Percentiles rank a stretch among this genome's conserved stretches.
Conservation (phyloP, 2,797 vertebrate genomes). For the Gallinago nigripennis region DNA sequence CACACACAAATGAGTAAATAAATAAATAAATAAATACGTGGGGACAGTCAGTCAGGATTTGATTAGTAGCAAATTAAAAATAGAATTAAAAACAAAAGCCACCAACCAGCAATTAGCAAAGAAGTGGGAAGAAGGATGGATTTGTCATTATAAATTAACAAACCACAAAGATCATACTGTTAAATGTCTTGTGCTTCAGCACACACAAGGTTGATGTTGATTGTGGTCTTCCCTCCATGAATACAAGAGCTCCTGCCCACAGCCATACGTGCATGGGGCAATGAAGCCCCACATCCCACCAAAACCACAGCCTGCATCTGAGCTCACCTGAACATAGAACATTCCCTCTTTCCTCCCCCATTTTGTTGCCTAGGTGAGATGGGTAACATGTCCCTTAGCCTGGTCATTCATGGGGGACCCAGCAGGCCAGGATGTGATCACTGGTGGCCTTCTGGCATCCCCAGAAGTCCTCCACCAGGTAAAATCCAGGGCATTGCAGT, state of each 20-base stretch:
- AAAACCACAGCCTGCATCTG: background rate
- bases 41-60: conserved; percentile 59
- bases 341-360: background rate
- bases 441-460: background rate
- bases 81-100: conserved; percentile 70
- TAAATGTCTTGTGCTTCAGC: background rate
- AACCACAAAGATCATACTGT: conserved; percentile 46
- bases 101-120: conserved; percentile 59
- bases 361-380: background rate
- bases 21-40: conserved; percentile 27
- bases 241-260: background rate
- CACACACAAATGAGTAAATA: background rate
- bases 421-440: background rate
- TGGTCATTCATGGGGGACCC: background rate
- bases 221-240: background rate
- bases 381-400: rapidly evolving
- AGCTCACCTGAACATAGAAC: background rate
- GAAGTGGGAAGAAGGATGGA: conserved; percentile 11
- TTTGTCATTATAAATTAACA: conserved; percentile 60
- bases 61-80: conserved; percentile 73
- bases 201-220: background rate
- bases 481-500: background rate
- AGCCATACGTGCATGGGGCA: rapidly evolving
- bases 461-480: background rate
- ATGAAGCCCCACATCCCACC: background rate